Conservation (phyloP, 2,888 invertebrate species). For the Hydroisotoma schaefferi region DNA sequence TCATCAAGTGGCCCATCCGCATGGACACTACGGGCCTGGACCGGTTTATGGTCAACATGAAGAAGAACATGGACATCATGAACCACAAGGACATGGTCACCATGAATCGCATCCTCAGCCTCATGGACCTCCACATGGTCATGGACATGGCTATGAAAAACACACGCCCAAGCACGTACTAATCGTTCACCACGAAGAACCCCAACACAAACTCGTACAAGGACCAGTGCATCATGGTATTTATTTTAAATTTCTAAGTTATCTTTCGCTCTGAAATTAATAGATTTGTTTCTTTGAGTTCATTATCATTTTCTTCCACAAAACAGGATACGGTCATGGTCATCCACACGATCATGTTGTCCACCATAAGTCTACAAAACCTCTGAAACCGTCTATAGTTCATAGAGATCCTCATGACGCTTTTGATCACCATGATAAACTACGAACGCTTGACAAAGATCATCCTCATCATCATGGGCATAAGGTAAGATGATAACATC, state of each 20-base stretch:
- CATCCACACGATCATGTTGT: conserved; percentile 6
- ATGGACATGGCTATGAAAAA: too few relatives aligned
- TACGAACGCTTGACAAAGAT: conserved; percentile 42
- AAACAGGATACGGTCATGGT: neutral
- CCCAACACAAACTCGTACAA: too few relatives aligned
- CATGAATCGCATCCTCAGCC: neutral
- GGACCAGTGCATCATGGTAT: too few relatives aligned
- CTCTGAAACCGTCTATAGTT: conserved; percentile 41
- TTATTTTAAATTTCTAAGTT: too few relatives aligned
- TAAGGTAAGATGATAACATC: conserved; percentile 16
- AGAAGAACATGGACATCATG: neutral
- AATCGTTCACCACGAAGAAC: too few relatives aligned
- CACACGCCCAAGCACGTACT: too few relatives aligned
- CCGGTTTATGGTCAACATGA: neutral
- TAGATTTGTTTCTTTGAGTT: too few relatives aligned
- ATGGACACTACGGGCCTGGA: neutral
- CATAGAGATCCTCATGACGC: conserved; percentile 40
- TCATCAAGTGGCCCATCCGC: conserved; percentile 4
- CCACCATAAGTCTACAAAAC: conserved; percentile 27
- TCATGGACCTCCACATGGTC: too few relatives aligned
- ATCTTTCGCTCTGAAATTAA: too few relatives aligned
- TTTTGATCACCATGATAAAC: conserved; percentile 38
- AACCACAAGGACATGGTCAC: neutral
- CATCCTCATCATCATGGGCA: conserved; percentile 14
- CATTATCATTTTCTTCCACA: too few relatives aligned